Conservation (phyloP, 2,888 invertebrate genomes). For the Theristus sp. region DNA sequence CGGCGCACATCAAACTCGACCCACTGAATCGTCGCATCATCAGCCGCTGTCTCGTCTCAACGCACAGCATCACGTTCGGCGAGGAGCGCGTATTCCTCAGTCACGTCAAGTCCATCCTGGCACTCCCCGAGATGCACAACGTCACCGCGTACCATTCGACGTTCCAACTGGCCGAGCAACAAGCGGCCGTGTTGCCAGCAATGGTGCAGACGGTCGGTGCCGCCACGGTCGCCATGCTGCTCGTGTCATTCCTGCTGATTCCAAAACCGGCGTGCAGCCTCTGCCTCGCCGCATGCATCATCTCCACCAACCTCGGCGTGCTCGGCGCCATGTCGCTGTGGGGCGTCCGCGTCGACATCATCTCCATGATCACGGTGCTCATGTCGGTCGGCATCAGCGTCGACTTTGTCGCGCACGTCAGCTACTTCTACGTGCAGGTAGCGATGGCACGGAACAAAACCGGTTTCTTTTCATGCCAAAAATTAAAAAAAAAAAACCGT, state of each 20-base stretch:
- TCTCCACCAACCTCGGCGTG: slow-evolving; percentile 68
- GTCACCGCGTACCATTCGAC: slow-evolving; percentile 2
- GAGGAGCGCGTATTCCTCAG: background rate
- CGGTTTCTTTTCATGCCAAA: too few relatives aligned
- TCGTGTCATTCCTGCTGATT: slow-evolving; percentile 72
- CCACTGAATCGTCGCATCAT: background rate
- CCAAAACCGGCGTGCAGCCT: slow-evolving; percentile 68
- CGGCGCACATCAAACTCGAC: background rate
- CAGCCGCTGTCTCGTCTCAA: background rate
- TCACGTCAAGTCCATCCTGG: background rate
- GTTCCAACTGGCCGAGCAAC: slow-evolving; percentile 7
- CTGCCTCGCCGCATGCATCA: slow-evolving; percentile 78
- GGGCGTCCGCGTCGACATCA: slow-evolving; percentile 56
- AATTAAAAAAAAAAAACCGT: too few relatives aligned
- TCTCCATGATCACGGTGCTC: slow-evolving; percentile 82
- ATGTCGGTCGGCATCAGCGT: slow-evolving; percentile 90
- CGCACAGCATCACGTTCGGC: background rate
- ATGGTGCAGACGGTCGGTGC: slow-evolving; percentile 48
- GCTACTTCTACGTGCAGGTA: slow-evolving; percentile 59
- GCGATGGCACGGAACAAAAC: too few relatives aligned
- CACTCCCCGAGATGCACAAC: background rate
- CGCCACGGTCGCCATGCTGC: slow-evolving; percentile 74
- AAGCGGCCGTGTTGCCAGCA: slow-evolving; percentile 5
- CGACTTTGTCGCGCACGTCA: slow-evolving; percentile 79
- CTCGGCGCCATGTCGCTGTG: slow-evolving; percentile 82